Base-by-base conservation (phyloP, 2,113 vertebrate genomes). In the Zapus hudsonius region DNA sequence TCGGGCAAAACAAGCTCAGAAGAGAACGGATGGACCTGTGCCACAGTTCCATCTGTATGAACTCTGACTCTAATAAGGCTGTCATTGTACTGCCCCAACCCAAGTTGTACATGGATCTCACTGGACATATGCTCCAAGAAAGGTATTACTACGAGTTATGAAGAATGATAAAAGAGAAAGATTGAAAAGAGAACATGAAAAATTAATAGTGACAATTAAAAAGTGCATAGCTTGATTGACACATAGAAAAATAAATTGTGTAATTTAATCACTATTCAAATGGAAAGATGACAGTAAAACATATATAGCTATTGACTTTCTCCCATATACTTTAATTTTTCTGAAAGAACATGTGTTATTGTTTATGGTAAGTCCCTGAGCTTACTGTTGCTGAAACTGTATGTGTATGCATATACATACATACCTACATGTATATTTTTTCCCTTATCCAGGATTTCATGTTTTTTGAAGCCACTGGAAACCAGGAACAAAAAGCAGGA, bases 371-470 rank as follows among this genome's bases (percentile, higher is more conserved):
- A 59, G 7, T 67, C 75, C 33, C 33, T 83, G 84, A 61, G 22
- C 84, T 89, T n/a, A 75, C 55, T 74, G 23, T 89, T 55, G 19
- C 63, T 69, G 29, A 85, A 92, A 73, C 33, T 67, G 10, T 84
- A 92, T 73, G 89, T 89, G 40, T 96, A 52, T 52, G 12, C 12
- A 47, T 47, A 47, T 47, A 47, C 12, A 47, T 47, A 47, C 12
- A 47, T 47, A 47, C 12, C 7, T 47, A 47, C 12, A 47, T 47
- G 12, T 47, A 47, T 95, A 92, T 85, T 40, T 96, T 95, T 83
- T 95, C 95, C 88, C 44, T 33, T 89, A 59, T 75, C 59, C 94
- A 99, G 99, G 99, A 99, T 96, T 99, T 98, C 96, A 99, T 99
- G 99, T 99, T 98, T 98, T 99, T 99, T 97, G 99, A 99, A 96